These are phyloP conservation scores for Trypoxylus dichotomus DNA, from an alignment of 1,140 invertebrate species.

Conservation along the genomic window DNA sequence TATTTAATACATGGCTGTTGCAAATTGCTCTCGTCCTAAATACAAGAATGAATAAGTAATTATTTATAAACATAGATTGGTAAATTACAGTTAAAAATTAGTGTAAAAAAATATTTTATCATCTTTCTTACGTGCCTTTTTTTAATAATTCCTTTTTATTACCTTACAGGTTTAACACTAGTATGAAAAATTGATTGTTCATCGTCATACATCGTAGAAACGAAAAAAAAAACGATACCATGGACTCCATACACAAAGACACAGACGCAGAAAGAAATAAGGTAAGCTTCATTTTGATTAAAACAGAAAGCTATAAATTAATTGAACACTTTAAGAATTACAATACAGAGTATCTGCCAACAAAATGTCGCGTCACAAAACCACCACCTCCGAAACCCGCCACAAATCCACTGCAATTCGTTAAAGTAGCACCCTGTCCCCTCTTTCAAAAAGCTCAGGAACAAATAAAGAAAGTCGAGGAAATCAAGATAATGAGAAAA, in stretches of 20 bases:
- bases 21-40: neutral
- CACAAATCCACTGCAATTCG: conserved; percentile 85
- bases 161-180: neutral
- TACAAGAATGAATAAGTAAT: neutral
- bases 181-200: neutral
- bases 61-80: neutral
- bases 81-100: neutral
- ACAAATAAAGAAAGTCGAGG: conserved; percentile 81
- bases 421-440: conserved; percentile 83
- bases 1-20: neutral
- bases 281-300: neutral
- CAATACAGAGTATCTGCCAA: conserved; percentile 51
- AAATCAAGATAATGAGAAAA: conserved; percentile 78
- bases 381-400: conserved; percentile 74
- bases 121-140: too few species aligned
- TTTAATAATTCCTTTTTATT: neutral
- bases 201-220: neutral
- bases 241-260: conserved; percentile 4
- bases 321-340: neutral
- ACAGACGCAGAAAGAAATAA: conserved; percentile 1
- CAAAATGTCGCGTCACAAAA: conserved; percentile 52
- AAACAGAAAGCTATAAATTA: neutral
- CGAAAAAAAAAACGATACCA: neutral
- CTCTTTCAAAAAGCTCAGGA: conserved; percentile 82
- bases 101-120: too few species aligned